Percentiles rank a stretch among this genome's conserved stretches.
phyloP scores from a whole-genome alignment of 2,888 invertebrate genomes.

The Ectropis crepuscularia region DNA sequence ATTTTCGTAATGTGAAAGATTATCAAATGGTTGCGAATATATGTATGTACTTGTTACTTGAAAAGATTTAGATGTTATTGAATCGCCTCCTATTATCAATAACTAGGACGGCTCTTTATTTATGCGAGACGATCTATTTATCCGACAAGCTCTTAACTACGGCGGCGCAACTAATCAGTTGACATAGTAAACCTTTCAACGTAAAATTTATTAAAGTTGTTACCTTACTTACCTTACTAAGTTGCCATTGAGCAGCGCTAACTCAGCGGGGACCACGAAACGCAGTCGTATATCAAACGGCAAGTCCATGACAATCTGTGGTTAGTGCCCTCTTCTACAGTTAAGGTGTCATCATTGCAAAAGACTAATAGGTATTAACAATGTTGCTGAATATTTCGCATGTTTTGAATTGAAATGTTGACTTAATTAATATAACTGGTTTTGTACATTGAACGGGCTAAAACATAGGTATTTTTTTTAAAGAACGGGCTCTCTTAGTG shows the following conservation, averaged over 20 bases:
- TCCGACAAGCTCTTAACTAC: constrained; percentile 45
- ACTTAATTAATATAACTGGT: no score
- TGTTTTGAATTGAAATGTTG: no score
- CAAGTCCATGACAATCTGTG: constrained; percentile 16
- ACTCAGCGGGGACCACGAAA: constrained; percentile 13
- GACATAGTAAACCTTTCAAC: constrained; percentile 19
- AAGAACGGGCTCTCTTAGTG: no score
- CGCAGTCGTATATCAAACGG: constrained; percentile 12
- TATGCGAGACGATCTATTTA: constrained; percentile 41
- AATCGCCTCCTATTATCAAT: neutral
- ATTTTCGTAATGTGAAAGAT: no score
- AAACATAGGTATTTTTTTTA: no score
- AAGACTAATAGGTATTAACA: no score
- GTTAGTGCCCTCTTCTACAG: neutral
- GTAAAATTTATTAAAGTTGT: constrained; percentile 16
- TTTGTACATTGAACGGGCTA: no score
- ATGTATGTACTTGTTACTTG: no score
- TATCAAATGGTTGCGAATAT: no score
- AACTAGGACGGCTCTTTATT: constrained; percentile 3
- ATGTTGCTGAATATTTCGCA: no score
- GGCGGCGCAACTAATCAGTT: constrained; percentile 13
- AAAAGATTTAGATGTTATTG: neutral
- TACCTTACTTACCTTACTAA: constrained; percentile 15
- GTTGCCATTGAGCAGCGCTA: constrained; percentile 6
- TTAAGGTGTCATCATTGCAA: no score